These are phyloP conservation scores for Eupithecia exiguata DNA, from an alignment of 2,888 invertebrate species.

Conservation along the genomic window DNA sequence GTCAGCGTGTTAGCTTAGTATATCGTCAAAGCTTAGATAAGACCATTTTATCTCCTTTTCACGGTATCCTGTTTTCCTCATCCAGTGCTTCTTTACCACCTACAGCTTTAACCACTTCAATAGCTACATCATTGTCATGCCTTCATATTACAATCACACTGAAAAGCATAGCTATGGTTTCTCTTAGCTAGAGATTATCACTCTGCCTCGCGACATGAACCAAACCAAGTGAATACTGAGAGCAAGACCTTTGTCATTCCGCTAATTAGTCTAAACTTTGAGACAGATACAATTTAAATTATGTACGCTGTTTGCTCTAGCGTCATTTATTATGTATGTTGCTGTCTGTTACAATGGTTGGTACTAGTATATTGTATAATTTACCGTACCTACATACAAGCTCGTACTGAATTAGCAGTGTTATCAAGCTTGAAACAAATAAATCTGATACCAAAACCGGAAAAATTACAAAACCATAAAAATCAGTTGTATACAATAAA, in stretches of 20 bases:
- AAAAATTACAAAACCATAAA: not conserved
- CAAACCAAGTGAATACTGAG: conserved; percentile 31
- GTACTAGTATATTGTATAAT: not conserved
- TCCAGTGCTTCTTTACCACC: not conserved
- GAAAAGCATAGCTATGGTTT: conserved; percentile 16
- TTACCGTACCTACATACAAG: no score
- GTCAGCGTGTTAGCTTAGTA: not conserved
- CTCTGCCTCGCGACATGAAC: conserved; percentile 31
- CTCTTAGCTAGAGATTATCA: conserved; percentile 25
- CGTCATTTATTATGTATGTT: conserved; percentile 17
- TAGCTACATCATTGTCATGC: not conserved
- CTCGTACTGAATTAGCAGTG: not conserved
- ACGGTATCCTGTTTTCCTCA: not conserved
- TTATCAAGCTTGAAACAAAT: not conserved
- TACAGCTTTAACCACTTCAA: not conserved
- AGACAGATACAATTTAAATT: conserved; percentile 45
- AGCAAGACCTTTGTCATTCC: conserved; percentile 46
- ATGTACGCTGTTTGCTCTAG: conserved; percentile 32
- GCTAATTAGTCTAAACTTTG: conserved; percentile 48
- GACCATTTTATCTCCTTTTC: not conserved
- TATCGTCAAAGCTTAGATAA: not conserved
- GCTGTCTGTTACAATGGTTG: conserved; percentile 19
- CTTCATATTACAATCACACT: not conserved
- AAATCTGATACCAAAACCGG: not conserved
- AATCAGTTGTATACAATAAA: no score